phyloP scores from a whole-genome alignment of 2,797 vertebrate species.

The Balearica regulorum region DNA sequence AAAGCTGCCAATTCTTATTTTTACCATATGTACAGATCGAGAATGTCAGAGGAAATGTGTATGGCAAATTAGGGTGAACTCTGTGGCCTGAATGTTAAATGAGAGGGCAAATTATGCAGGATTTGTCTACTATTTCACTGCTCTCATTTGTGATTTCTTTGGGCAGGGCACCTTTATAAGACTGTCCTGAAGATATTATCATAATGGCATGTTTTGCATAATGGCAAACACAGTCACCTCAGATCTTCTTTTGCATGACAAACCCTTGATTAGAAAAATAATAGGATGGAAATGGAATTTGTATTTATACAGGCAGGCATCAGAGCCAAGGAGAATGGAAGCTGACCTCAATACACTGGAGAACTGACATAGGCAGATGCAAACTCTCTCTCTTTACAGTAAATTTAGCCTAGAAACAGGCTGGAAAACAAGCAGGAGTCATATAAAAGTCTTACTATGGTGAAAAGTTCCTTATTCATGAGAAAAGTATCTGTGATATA shows the following conservation, averaged over 20 bases:
- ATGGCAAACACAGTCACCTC: conserved; percentile 64
- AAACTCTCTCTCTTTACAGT: conserved; percentile 26
- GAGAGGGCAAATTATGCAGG: conserved; percentile 42
- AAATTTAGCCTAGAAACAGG: conserved; percentile 40
- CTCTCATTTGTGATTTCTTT: conserved; percentile 56
- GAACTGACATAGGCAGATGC: conserved; percentile 38
- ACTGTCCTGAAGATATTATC: conserved; percentile 68
- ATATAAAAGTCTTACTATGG: neutral
- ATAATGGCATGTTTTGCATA: conserved; percentile 71
- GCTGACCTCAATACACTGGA: conserved; percentile 45
- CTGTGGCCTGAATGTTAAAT: conserved; percentile 62
- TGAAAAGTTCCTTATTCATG: conserved; percentile 12
- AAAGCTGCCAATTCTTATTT: conserved; percentile 55
- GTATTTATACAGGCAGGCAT: conserved; percentile 71
- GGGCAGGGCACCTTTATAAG: conserved; percentile 61
- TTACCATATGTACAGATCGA: conserved; percentile 1
- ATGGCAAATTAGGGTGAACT: conserved; percentile 61
- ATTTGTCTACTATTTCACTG: conserved; percentile 47
- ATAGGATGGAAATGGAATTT: conserved; percentile 77
- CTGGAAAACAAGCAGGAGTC: neutral
- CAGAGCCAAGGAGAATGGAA: conserved; percentile 54
- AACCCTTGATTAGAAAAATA: conserved; percentile 79
- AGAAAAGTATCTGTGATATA: neutral
- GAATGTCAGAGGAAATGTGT: conserved; percentile 41
- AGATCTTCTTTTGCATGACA: conserved; percentile 76